Evolutionary conservation across 2,113 vertebrate genomes (phyloP).

Genomic region (Amphiprion percula): DNA sequence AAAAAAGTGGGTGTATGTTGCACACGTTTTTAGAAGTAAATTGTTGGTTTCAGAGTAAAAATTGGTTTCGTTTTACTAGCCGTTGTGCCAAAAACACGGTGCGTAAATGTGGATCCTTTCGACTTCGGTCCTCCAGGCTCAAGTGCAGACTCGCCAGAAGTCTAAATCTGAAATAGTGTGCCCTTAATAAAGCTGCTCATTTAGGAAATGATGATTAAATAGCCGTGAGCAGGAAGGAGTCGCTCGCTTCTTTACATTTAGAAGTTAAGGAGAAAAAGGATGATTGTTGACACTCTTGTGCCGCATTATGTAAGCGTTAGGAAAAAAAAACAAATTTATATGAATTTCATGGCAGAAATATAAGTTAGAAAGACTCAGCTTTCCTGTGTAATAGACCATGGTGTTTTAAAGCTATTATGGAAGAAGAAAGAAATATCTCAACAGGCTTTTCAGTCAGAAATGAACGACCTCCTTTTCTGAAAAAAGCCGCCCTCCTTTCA

Average conservation of each 20-base stretch:
- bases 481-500: constrained; percentile 40
- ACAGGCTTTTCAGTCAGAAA: constrained; percentile 55
- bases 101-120: neutral
- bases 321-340: neutral
- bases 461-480: constrained; percentile 62
- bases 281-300: neutral
- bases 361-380: neutral
- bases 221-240: neutral
- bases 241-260: neutral
- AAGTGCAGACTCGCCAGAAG: constrained; percentile 5
- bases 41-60: constrained; percentile 19
- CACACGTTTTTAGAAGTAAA: constrained; percentile 2
- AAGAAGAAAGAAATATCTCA: constrained; percentile 73
- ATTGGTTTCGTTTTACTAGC: constrained; percentile 20
- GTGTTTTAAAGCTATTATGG: constrained; percentile 12
- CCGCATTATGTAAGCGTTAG: neutral
- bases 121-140: neutral
- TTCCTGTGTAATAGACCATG: neutral
- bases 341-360: neutral
- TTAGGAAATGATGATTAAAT: constrained; percentile 38
- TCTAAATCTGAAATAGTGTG: constrained; percentile 25
- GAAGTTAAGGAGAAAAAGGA: neutral
- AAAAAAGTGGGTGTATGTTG: neutral
- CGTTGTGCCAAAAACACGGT: constrained; percentile 2
- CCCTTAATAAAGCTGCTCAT: constrained; percentile 51